Base-by-base conservation (phyloP, 2,888 invertebrate species). In the Agrotis clavis region DNA sequence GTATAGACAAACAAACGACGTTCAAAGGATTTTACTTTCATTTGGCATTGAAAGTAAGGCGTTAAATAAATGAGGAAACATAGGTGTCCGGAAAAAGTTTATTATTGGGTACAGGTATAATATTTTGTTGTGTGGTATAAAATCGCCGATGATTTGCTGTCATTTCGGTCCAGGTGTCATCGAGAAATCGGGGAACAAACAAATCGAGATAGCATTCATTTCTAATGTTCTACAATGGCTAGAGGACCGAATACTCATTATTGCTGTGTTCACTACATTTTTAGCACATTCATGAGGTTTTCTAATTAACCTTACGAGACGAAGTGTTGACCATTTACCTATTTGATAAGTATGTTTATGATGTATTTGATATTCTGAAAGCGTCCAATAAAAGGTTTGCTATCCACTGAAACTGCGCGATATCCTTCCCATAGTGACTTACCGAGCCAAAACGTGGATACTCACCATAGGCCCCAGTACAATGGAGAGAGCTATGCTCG, bases 21-120 rank as follows among this genome's bases (percentile, higher is more conserved):
- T 41, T 16, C 13, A n/a, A 18, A n/a, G 41, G 51, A 76, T 48
- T 69, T 59, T 59, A 76, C 70, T 74, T 74, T 74, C 76, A 48
- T 69, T 69, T 18, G 47, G 13, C 51, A 59, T 57, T 50, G 76
- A 61, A 57, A 62, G 47, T 60, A 41, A 35, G 53, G 13, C 45
- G 56, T 47, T 57, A 11, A 16, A 14, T 57, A 53, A 41, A 59
- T 59, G 30, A 18, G 21, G 9, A 54, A 48, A 61, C 5, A 11
- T 4, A 45, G 25, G 19, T 14, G 30, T 18, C n/a, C n/a, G 13
- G 13, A 0, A 6, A 5, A 30, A 30, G 30, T 5, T 5, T 30
- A 30, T 30, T 30, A 30, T 2, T 25, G 25, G 25, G 25, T 25
- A 25, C 2, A 25, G 25, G 25, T 2, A 2, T 25, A 25, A 25